Evolutionary conservation across 2,888 invertebrate genomes (phyloP).

Genomic region (Mimachlamys varia): DNA sequence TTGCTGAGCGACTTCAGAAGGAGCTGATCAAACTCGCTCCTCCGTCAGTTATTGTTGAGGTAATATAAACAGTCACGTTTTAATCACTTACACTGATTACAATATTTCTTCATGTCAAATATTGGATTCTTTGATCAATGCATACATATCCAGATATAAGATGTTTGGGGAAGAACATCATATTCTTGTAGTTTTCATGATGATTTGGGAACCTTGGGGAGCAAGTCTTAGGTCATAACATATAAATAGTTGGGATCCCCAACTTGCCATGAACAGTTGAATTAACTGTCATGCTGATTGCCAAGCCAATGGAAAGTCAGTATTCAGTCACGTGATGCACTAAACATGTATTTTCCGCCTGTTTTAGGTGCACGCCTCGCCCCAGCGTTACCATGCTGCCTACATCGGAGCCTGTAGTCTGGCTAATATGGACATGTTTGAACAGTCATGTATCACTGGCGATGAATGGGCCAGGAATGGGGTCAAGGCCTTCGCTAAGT

Average conservation of each 20-base stretch:
- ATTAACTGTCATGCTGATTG: too few relatives aligned
- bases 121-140: too few relatives aligned
- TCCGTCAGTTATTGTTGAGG: slow-evolving; percentile 83
- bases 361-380: slow-evolving; percentile 83
- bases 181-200: too few relatives aligned
- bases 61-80: slow-evolving; percentile 57
- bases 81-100: too few relatives aligned
- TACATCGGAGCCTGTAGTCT: slow-evolving; percentile 84
- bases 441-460: slow-evolving; percentile 77
- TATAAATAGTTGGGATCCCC: too few relatives aligned
- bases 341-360: background rate
- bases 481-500: slow-evolving; percentile 69
- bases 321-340: too few relatives aligned
- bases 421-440: slow-evolving; percentile 81
- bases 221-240: too few relatives aligned
- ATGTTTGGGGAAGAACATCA: too few relatives aligned
- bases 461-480: slow-evolving; percentile 77
- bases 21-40: slow-evolving; percentile 84
- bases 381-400: slow-evolving; percentile 84
- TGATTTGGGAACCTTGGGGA: too few relatives aligned
- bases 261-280: too few relatives aligned
- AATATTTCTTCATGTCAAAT: background rate
- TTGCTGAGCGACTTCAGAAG: slow-evolving; percentile 83
- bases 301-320: too few relatives aligned
- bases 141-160: too few relatives aligned